These are phyloP conservation scores for Drosophila eugracilis DNA, from an alignment of 1,140 invertebrate genomes.

Conservation along the genomic window DNA sequence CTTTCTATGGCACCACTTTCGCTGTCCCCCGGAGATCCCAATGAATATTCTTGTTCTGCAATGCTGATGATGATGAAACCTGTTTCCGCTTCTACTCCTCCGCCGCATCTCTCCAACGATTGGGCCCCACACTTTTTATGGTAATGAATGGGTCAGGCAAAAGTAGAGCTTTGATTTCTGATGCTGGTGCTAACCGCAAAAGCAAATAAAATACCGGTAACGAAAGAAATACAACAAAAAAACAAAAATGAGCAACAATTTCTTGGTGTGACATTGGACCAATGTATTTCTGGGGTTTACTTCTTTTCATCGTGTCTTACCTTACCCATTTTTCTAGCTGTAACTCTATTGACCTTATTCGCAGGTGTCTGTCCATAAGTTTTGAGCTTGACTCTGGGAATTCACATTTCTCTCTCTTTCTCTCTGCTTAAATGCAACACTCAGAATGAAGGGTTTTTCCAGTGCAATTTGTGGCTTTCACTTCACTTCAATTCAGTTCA, in stretches of 20 bases:
- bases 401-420: conserved; percentile 20
- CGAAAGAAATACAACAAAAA: no score
- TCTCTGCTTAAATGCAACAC: conserved; percentile 18
- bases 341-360: conserved; percentile 67
- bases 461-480: conserved; percentile 47
- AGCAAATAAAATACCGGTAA: conserved; percentile 55
- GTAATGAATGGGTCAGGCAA: conserved; percentile 54
- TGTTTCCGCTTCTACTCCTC: conserved; percentile 13
- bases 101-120: background rate
- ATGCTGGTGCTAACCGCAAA: conserved; percentile 63
- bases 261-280: conserved; percentile 56
- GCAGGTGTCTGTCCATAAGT: conserved; percentile 49
- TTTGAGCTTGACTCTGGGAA: conserved; percentile 31
- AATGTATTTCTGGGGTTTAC: conserved; percentile 27
- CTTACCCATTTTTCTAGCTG: conserved; percentile 44
- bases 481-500: conserved; percentile 26
- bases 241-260: conserved; percentile 41
- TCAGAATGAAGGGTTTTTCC: conserved; percentile 17
- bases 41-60: conserved; percentile 77
- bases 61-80: conserved; percentile 47
- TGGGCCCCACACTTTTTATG: conserved; percentile 29
- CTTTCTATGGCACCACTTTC: conserved; percentile 82
- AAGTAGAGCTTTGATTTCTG: conserved; percentile 43
- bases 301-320: conserved; percentile 16
- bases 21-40: conserved; percentile 53